These are phyloP conservation scores for Orgyia antiqua DNA, from an alignment of 2,888 invertebrate genomes.

Conservation along the genomic window DNA sequence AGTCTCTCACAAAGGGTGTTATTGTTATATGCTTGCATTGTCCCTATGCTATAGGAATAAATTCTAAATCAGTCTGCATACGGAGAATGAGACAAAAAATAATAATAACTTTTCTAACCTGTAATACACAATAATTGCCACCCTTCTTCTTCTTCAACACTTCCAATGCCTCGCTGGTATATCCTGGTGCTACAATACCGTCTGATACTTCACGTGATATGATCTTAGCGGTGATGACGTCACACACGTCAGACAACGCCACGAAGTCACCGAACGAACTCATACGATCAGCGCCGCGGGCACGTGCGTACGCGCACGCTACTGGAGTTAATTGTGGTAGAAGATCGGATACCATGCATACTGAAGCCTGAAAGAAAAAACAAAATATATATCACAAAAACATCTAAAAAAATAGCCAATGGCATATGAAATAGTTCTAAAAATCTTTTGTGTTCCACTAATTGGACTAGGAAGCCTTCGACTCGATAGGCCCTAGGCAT, in stretches of 20 bases:
- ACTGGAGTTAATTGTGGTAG: constrained; percentile 85
- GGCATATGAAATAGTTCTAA: no score
- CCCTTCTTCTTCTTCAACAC: constrained; percentile 96
- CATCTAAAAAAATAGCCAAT: no score
- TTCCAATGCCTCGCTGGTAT: constrained; percentile 88
- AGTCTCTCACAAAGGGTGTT: no score
- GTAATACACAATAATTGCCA: constrained; percentile 92
- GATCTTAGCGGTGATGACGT: constrained; percentile 92
- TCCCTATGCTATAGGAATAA: no score
- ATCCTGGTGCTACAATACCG: constrained; percentile 98
- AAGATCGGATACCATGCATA: constrained; percentile 96
- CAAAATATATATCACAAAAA: no score
- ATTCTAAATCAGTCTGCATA: no score
- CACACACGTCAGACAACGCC: constrained; percentile 94
- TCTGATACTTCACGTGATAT: constrained; percentile 97
- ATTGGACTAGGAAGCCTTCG: no score
- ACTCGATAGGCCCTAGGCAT: no score
- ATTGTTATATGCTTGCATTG: no score
- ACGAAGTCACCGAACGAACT: constrained; percentile 99
- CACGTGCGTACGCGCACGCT: constrained; percentile 95
- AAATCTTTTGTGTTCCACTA: no score
- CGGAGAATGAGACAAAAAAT: no score
- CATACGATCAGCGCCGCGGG: constrained; percentile 98
- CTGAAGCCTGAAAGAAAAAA: constrained; percentile 80
- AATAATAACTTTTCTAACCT: constrained; percentile 68